These are phyloP conservation scores for Panurus biarmicus DNA, from an alignment of 2,113 vertebrate genomes.

Conservation along the genomic window DNA sequence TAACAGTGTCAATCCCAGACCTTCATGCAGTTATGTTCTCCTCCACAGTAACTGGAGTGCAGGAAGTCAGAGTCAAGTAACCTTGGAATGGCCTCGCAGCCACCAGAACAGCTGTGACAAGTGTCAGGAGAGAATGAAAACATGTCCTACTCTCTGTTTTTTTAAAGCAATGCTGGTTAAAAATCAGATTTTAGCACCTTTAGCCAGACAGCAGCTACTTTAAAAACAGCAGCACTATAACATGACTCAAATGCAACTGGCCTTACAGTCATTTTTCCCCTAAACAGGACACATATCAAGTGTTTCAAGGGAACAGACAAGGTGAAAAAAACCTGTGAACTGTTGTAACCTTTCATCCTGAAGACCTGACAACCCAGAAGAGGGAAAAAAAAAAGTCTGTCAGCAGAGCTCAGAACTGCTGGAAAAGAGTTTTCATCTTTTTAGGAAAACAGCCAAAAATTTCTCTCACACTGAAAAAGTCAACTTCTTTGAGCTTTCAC, in stretches of 20 bases:
- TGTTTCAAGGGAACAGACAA: neutral
- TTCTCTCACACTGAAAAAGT: neutral
- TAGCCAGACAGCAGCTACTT: neutral
- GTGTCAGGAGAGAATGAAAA: neutral
- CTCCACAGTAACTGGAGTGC: fast-evolving
- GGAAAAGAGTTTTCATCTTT: neutral
- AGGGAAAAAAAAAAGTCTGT: neutral
- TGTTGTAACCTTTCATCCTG: neutral
- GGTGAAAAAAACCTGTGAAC: neutral
- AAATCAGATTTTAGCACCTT: neutral
- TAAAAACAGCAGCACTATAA: neutral
- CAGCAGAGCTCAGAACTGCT: neutral
- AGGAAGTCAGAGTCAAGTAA: neutral
- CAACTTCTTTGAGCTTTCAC: neutral
- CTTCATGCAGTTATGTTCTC: neutral
- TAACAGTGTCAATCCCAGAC: neutral
- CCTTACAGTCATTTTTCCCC: neutral
- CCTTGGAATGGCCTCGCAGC: neutral
- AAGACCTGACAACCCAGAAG: neutral
- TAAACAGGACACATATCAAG: neutral
- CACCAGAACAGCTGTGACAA: neutral
- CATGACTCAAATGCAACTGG: neutral
- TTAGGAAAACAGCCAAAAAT: neutral
- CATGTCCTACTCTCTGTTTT: neutral
- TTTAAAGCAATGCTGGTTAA: neutral